A percentile compares a stretch with the other conserved stretches of the same genome.
Conservation (phyloP, 1,140 invertebrate genomes). For the Zaprionus ornatus region DNA sequence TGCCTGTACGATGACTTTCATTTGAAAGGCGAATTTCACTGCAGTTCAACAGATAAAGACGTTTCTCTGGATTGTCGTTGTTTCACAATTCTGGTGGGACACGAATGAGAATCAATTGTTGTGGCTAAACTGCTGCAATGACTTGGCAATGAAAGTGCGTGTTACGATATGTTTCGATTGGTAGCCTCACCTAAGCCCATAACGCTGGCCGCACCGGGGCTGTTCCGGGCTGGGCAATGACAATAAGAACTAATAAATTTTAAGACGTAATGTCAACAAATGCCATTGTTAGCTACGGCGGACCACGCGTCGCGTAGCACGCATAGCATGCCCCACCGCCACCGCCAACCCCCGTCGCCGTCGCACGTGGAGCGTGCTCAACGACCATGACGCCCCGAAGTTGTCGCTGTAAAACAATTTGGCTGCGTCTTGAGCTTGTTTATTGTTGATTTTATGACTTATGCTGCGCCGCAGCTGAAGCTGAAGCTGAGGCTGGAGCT, state of each 20-base stretch:
- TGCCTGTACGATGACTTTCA: neutral
- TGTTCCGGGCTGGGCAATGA: slow-evolving; percentile 37
- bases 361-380: slow-evolving; percentile 50
- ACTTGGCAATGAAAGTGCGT: slow-evolving; percentile 9
- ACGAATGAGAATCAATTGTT: neutral
- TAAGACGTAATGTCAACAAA: slow-evolving; percentile 77
- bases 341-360: neutral
- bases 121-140: neutral
- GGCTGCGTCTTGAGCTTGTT: slow-evolving; percentile 61
- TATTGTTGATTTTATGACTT: slow-evolving; percentile 76
- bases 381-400: slow-evolving; percentile 67
- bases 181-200: slow-evolving; percentile 35
- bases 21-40: too few relatives aligned
- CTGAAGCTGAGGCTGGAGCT: neutral
- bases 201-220: slow-evolving; percentile 5
- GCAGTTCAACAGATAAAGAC: too few relatives aligned
- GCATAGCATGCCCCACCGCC: slow-evolving; percentile 29
- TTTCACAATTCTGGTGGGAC: neutral
- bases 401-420: slow-evolving; percentile 49
- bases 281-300: slow-evolving; percentile 42
- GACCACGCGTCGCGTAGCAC: slow-evolving; percentile 39
- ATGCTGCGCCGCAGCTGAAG: slow-evolving; percentile 24
- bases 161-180: slow-evolving; percentile 36
- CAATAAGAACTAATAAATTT: slow-evolving; percentile 76
- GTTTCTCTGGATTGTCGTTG: neutral